These are phyloP conservation scores for Mus musculus DNA, from an alignment of 2,113 vertebrate species.

Conservation along the genomic window DNA sequence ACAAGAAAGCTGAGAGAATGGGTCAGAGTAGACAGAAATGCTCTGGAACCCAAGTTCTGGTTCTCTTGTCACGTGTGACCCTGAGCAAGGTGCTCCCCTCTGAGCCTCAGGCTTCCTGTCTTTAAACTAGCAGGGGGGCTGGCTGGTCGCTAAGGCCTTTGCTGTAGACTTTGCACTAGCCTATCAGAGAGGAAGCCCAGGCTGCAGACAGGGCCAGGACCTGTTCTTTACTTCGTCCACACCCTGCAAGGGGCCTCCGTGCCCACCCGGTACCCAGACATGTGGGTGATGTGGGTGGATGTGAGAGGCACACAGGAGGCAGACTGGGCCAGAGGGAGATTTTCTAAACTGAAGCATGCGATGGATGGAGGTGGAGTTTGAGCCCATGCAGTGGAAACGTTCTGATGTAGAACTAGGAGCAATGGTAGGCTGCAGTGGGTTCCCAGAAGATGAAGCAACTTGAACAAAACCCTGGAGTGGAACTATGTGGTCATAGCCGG, in stretches of 20 bases:
- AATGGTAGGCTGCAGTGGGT: background rate
- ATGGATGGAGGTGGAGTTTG: background rate
- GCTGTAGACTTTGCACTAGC: slow-evolving; percentile 15
- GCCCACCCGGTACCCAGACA: background rate
- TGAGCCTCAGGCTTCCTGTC: slow-evolving; percentile 36
- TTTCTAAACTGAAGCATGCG: background rate
- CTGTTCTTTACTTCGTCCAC: background rate
- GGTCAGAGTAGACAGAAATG: background rate
- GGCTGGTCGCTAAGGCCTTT: background rate
- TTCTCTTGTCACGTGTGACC: background rate
- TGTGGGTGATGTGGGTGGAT: background rate
- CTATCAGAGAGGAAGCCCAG: slow-evolving; percentile 9
- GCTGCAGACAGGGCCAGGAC: background rate
- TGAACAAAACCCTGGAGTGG: background rate
- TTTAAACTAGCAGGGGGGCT: background rate
- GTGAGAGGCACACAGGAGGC: background rate
- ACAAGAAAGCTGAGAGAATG: background rate
- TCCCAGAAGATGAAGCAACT: background rate
- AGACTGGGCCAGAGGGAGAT: background rate
- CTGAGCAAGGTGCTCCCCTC: background rate
- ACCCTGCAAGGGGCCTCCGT: background rate
- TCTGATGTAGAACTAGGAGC: background rate
- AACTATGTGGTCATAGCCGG: background rate
- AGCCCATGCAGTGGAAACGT: background rate
- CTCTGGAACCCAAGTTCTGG: background rate